Conservation (phyloP, 2,888 invertebrate species). For the Adelphocoris suturalis region DNA sequence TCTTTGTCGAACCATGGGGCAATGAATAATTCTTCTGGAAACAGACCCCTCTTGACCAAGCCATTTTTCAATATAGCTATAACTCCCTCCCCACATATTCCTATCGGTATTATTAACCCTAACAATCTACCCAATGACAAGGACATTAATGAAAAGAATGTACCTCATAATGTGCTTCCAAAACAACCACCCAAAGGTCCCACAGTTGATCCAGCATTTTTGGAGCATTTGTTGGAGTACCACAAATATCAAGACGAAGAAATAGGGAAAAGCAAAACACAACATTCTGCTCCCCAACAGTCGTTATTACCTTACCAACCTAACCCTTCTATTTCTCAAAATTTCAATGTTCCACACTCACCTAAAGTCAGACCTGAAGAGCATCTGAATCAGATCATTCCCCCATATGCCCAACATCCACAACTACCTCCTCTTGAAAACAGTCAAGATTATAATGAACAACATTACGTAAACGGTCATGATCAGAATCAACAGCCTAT, state of each 20-base stretch:
- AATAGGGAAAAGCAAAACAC: not conserved
- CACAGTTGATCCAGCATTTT: slow-evolving; percentile 59
- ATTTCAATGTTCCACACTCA: slow-evolving; percentile 49
- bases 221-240: slow-evolving; percentile 70
- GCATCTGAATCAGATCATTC: slow-evolving; percentile 51
- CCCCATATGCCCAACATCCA: slow-evolving; percentile 59
- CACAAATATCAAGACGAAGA: slow-evolving; percentile 62
- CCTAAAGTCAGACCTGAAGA: slow-evolving; percentile 31
- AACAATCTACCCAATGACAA: slow-evolving; percentile 42
- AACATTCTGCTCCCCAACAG: slow-evolving; percentile 44
- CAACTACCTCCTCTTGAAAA: not conserved
- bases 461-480: slow-evolving; percentile 43
- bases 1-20: not conserved
- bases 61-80: slow-evolving; percentile 1
- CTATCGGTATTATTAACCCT: slow-evolving; percentile 71
- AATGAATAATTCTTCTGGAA: not conserved
- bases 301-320: slow-evolving; percentile 29
- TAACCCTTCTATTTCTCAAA: not conserved
- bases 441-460: slow-evolving; percentile 46
- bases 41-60: not conserved
- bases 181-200: slow-evolving; percentile 44
- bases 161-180: not conserved
- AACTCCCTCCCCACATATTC: slow-evolving; percentile 62
- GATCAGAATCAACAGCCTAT: slow-evolving; percentile 43
- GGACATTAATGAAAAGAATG: not conserved